These are phyloP conservation scores for Cynopterus brachyotis DNA, from an alignment of 2,113 vertebrate genomes.

Conservation along the genomic window DNA sequence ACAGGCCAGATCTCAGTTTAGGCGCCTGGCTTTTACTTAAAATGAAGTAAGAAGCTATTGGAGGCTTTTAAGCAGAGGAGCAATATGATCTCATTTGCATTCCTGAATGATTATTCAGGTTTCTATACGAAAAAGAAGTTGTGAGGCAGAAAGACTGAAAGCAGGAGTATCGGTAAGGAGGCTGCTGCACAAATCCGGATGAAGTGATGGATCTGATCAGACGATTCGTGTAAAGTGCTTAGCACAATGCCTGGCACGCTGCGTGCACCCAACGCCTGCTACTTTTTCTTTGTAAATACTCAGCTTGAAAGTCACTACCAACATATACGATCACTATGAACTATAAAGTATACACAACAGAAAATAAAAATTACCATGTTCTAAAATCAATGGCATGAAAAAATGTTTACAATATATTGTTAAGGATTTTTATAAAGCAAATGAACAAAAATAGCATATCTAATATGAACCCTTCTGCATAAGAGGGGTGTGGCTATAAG, in stretches of 20 bases:
- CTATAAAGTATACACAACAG: background rate
- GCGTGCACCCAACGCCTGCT: fast-evolving
- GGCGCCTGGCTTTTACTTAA: background rate
- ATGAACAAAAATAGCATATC: background rate
- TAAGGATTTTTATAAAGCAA: background rate
- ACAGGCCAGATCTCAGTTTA: background rate
- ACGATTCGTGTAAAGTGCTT: fast-evolving
- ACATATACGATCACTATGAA: background rate
- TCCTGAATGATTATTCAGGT: constrained; percentile 36
- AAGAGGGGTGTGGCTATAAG: background rate
- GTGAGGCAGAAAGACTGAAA: background rate
- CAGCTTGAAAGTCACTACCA: background rate
- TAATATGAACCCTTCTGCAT: background rate
- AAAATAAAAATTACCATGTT: background rate
- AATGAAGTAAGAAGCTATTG: background rate
- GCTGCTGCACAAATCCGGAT: fast-evolving
- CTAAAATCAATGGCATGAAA: background rate
- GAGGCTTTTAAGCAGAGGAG: background rate
- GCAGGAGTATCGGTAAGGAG: background rate
- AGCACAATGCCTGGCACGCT: background rate
- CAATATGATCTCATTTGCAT: background rate
- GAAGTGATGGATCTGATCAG: background rate
- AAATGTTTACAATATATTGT: background rate
- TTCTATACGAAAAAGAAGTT: background rate
- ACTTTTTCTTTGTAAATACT: background rate